Base-by-base conservation (phyloP, 2,888 invertebrate species). In the Cheilosia impressa region DNA sequence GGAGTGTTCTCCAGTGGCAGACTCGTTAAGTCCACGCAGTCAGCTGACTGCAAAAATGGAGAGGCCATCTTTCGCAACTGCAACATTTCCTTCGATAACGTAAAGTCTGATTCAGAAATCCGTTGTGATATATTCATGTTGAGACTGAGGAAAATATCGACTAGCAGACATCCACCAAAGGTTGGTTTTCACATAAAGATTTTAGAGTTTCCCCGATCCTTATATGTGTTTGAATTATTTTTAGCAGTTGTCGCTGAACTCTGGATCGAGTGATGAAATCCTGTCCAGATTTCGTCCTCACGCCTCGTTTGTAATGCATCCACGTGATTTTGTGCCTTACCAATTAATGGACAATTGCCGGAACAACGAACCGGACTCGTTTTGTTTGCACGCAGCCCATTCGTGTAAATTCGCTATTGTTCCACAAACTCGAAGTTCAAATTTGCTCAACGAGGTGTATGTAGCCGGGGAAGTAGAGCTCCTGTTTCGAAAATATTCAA, bases 71-170 rank as follows among this genome's bases (percentile, higher is more conserved):
- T 92, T 81, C 88, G 89, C 1, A 90, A 92, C 66, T 91, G 91
- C 45, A 90, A 91, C 2, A 88, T 92, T 50, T 89, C 90, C 73
- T 92, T 94, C 43, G 89, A 87, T 13, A 89, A 91, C 31, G 78
- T 93, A 0, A 87, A 88, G 1, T 88, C 92, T 0, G 89, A 92
- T 62, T 93, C 93, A 53, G 91, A 92, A 63, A 89, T 94, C 15
- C 91, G 89, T 13, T 90, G 93, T 5, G 92, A 93, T 73, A 89
- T 94, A 19, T 94, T 93, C 77, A 92, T 92, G 82, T 88, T 94
- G 62, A 91, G 92, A 9, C 88, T 93, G 22, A 91, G 92, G 41
- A 93, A 92, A 83, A 88, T 92, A 0, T 90, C 90, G 13, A 90
- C 89, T 9, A 82, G 58, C 6, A 87, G 58, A 66, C 83, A 52